These are phyloP conservation scores for Colostygia pectinataria DNA, from an alignment of 2,888 invertebrate genomes.

Conservation along the genomic window DNA sequence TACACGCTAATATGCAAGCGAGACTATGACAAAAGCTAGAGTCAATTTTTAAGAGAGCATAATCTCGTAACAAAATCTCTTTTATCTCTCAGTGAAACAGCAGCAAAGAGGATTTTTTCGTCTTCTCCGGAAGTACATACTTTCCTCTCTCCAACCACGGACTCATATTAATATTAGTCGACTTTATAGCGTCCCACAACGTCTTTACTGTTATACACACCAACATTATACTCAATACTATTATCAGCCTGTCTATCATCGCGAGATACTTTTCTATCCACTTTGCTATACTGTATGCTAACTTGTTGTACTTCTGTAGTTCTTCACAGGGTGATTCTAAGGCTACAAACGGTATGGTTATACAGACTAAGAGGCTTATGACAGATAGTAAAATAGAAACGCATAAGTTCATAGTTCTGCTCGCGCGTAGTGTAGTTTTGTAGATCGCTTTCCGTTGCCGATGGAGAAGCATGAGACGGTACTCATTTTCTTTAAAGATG, in stretches of 20 bases:
- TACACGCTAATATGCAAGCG: too few relatives aligned
- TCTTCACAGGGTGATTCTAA: constrained; percentile 49
- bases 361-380: constrained; percentile 43
- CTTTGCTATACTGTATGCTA: constrained; percentile 36
- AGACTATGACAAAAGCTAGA: too few relatives aligned
- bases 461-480: constrained; percentile 33
- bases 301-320: constrained; percentile 35
- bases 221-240: constrained; percentile 43
- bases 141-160: constrained; percentile 54
- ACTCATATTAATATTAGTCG: constrained; percentile 48
- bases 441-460: constrained; percentile 40
- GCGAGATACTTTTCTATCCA: constrained; percentile 39
- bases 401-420: constrained; percentile 42
- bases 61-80: too few relatives aligned
- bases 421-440: constrained; percentile 38
- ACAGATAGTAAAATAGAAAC: constrained; percentile 52
- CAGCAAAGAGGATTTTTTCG: neutral
- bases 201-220: constrained; percentile 39
- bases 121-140: constrained; percentile 36
- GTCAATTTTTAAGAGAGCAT: neutral
- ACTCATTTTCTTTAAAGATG: constrained; percentile 38
- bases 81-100: constrained; percentile 2
- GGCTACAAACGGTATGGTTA: constrained; percentile 50
- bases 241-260: constrained; percentile 47
- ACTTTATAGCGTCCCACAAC: constrained; percentile 47